phyloP scores from a whole-genome alignment of 2,888 invertebrate species.

The Argynnis bischoffii region DNA sequence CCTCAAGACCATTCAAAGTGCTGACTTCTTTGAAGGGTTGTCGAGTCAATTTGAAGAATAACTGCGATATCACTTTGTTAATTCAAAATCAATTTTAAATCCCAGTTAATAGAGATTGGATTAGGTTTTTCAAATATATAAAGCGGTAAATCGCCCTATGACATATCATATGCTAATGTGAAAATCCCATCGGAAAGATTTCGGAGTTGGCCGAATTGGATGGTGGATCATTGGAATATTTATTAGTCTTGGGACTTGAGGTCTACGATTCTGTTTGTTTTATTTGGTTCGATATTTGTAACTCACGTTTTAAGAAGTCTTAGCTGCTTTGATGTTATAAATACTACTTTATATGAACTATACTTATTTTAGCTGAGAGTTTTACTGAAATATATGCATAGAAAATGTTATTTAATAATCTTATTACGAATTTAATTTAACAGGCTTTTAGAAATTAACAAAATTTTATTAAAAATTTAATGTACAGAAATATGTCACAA shows the following conservation, averaged over 20 bases:
- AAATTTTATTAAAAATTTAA: too few species aligned
- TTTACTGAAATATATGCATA: too few species aligned
- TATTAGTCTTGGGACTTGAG: constrained; percentile 69
- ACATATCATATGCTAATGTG: constrained; percentile 67
- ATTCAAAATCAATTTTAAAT: constrained; percentile 24
- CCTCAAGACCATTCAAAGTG: constrained; percentile 64
- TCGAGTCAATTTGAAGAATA: constrained; percentile 26
- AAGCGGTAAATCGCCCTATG: constrained; percentile 45
- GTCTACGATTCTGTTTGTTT: constrained; percentile 48
- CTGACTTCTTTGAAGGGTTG: constrained; percentile 41
- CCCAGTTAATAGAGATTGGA: constrained; percentile 36
- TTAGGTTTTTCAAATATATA: constrained; percentile 28
- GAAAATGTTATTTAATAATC: too few species aligned
- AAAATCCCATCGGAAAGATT: constrained; percentile 73
- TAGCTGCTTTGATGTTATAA: constrained; percentile 12
- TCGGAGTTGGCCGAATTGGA: constrained; percentile 67
- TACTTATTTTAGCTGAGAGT: too few species aligned
- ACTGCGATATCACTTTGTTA: neutral
- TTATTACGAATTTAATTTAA: too few species aligned
- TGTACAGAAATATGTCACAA: too few species aligned
- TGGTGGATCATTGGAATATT: constrained; percentile 76
- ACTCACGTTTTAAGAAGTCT: constrained; percentile 14
- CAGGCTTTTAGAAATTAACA: too few species aligned
- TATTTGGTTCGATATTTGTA: constrained; percentile 47
- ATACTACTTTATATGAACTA: too few species aligned